phyloP scores from a whole-genome alignment of 2,113 vertebrate species.

The Ceyx cyanopectus region DNA sequence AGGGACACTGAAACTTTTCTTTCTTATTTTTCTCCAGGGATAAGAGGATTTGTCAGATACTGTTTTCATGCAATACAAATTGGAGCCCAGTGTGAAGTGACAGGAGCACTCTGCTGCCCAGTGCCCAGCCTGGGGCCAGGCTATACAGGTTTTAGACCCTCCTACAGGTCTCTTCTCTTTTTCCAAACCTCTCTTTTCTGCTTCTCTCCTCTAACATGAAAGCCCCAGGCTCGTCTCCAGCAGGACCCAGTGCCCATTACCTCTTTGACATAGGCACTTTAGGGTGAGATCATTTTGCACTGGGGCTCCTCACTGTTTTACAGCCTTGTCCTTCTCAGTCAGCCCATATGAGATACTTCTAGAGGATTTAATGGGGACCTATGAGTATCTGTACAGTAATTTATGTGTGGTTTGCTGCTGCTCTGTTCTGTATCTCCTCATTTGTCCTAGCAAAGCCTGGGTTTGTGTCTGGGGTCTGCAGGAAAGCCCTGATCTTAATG shows the following conservation, averaged over 20 bases:
- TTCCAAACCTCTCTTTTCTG: neutral
- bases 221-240: neutral
- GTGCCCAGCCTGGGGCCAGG: neutral
- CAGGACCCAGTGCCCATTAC: neutral
- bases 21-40: too few relatives aligned
- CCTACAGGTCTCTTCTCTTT: neutral
- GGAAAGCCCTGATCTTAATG: neutral
- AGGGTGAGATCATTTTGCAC: neutral
- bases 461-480: neutral
- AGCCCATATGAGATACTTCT: neutral
- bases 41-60: neutral
- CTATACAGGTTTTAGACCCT: neutral
- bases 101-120: neutral
- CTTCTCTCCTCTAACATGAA: neutral
- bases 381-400: neutral
- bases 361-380: neutral
- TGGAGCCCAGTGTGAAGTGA: neutral
- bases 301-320: neutral
- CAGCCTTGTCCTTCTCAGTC: neutral
- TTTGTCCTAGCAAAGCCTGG: neutral
- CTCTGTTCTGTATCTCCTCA: neutral
- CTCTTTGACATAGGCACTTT: neutral
- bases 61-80: neutral
- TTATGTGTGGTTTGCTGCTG: neutral
- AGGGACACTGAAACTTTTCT: neutral